phyloP scores from a whole-genome alignment of 2,888 invertebrate genomes.

The Ophonus ardosiacus region DNA sequence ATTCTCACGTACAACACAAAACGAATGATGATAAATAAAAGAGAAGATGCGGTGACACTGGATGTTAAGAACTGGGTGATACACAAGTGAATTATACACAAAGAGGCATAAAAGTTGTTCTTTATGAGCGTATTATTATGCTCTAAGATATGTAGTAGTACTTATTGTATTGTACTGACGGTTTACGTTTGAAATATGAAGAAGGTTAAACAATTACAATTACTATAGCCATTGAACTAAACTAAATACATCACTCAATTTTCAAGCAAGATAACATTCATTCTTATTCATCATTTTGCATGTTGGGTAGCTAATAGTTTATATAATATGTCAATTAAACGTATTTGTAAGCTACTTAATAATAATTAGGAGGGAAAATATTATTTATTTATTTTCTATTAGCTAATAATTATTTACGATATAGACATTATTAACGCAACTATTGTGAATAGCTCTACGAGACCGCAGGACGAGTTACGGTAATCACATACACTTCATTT shows the following conservation, averaged over 20 bases:
- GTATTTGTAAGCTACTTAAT: too few species aligned
- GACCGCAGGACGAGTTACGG: too few species aligned
- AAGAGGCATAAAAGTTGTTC: neutral
- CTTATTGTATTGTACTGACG: neutral
- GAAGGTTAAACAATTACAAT: neutral
- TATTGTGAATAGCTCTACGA: too few species aligned
- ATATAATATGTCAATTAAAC: too few species aligned
- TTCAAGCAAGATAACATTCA: neutral
- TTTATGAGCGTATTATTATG: constrained; percentile 19
- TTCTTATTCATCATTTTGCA: neutral
- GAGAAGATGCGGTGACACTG: constrained; percentile 28
- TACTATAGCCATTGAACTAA: neutral
- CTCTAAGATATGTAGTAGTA: neutral
- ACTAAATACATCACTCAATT: neutral
- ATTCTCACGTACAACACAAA: constrained; percentile 49
- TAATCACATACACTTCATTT: too few species aligned
- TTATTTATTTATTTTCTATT: too few species aligned
- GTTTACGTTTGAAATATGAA: neutral
- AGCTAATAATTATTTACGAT: too few species aligned
- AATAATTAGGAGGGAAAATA: too few species aligned
- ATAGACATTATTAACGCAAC: too few species aligned
- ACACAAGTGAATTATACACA: constrained; percentile 14
- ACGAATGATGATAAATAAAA: constrained; percentile 44
- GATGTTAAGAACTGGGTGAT: constrained; percentile 49
- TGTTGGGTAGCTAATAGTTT: too few species aligned